A percentile compares a stretch with the other conserved stretches of the same genome.
These are phyloP conservation scores for Hydractinia symbiolongicarpus DNA, from an alignment of 30 jellyfish, hydroid and myxozoan species.

Conservation along the genomic window DNA sequence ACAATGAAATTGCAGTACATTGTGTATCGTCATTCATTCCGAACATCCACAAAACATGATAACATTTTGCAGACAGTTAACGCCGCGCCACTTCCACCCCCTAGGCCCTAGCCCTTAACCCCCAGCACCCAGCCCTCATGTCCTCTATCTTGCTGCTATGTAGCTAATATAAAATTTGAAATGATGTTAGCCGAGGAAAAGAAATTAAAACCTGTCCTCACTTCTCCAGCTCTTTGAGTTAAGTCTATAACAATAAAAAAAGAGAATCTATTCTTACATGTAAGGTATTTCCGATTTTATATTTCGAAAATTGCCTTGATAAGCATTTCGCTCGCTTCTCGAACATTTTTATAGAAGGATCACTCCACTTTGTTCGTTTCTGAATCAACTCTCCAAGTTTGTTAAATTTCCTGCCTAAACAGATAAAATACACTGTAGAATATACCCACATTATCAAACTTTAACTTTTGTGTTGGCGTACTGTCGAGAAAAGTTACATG, in stretches of 20 bases:
- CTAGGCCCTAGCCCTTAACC: too few relatives aligned
- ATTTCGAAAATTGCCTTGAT: slow-evolving; percentile 65
- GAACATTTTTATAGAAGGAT: slow-evolving; percentile 63
- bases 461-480: not conserved
- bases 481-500: not conserved
- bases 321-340: slow-evolving; percentile 74
- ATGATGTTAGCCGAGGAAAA: too few relatives aligned
- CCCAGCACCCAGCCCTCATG: too few relatives aligned
- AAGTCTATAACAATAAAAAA: not conserved
- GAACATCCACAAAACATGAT: not conserved
- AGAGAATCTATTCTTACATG: slow-evolving; percentile 39
- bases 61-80: not conserved
- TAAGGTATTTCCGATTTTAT: slow-evolving; percentile 57
- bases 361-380: slow-evolving; percentile 76
- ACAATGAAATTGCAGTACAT: not conserved
- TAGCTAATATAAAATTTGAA: too few relatives aligned
- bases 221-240: not conserved
- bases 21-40: not conserved
- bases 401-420: slow-evolving; percentile 81
- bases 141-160: too few relatives aligned
- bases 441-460: not conserved
- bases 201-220: too few relatives aligned
- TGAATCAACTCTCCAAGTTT: slow-evolving; percentile 71
- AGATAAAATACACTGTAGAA: not conserved
- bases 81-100: not conserved